Base-by-base conservation (phyloP, 2,113 vertebrate species). In the Hydropotes inermis region DNA sequence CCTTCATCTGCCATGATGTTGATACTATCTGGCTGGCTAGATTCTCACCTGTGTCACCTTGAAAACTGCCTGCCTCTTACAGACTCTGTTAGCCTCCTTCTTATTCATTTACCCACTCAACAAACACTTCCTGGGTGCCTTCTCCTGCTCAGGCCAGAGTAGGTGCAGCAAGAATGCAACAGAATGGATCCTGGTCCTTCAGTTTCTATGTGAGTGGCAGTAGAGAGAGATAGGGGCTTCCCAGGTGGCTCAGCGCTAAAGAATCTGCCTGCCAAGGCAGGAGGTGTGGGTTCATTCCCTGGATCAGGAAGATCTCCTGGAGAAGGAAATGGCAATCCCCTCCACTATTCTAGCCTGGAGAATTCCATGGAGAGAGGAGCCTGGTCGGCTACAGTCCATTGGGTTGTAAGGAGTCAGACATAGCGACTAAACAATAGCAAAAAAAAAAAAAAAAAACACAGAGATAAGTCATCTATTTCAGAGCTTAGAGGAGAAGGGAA, bases 21-120 rank as follows among this genome's bases (percentile, higher is more conserved):
- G 0, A 3, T 1, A 23, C 30, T 3, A 2, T 4, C 3, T 14
- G 33, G 28, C 19, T 64, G 52, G 4, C 47, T 28, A 4, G 21
- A 25, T 76, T 15, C 57, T 81, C 28, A 8, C 16, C 30, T 15
- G 13, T 5, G 8, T 78, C 23, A 3, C 33, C 25, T 23, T 61
- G 87, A 81, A 55, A 43, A 33, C 14, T 1, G 8, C 57, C n/a
- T 14, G 45, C 52, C 7, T 54, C 74, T 43, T 33, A 45, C 2
- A 52, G 74, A 87, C 13, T 17, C 64, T 5, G 3, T 82, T 7
- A 28, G 61, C 30, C 21, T 43, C 36, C 43, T 90, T 57, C 47
- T 55, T 27, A 61, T 55, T 94, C 30, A 57, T 5, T 58, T 28
- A 83, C 16, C 43, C 45, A 5, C 17, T 39, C 27, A 12, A 10